phyloP scores from a whole-genome alignment of 2,797 vertebrate genomes.

The Sebastolobus alascanus region DNA sequence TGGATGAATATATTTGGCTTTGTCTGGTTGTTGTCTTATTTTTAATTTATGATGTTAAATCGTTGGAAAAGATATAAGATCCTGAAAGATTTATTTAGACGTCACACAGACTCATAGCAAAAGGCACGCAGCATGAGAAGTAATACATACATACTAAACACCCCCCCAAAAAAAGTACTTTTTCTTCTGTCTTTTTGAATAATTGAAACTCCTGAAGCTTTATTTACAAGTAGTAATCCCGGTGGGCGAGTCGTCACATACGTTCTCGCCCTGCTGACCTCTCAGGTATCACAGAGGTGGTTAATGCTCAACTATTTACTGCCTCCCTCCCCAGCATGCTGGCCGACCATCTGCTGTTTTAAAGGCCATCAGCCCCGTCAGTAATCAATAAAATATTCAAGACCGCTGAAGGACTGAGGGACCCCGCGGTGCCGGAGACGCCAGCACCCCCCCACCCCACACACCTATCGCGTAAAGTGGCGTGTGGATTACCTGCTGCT shows the following conservation, averaged over 20 bases:
- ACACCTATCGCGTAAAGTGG: neutral
- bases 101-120: neutral
- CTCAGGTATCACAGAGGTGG: constrained; percentile 23
- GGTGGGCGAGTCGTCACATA: neutral
- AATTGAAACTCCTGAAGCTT: neutral
- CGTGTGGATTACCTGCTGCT: constrained; percentile 1
- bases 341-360: constrained; percentile 56
- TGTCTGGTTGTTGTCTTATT: neutral
- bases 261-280: constrained; percentile 30
- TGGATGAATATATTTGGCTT: neutral
- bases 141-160: neutral
- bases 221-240: constrained; percentile 8
- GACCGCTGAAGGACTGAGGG: constrained; percentile 16
- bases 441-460: neutral
- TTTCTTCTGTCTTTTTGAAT: neutral
- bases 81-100: neutral
- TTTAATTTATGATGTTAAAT: neutral
- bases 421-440: constrained; percentile 10
- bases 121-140: neutral
- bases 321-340: constrained; percentile 22
- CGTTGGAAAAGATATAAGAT: neutral
- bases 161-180: neutral
- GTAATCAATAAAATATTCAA: constrained; percentile 61
- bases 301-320: constrained; percentile 48
- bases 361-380: constrained; percentile 33